Conservation (phyloP, 2,113 vertebrate species). For the Macquaria ambigua region DNA sequence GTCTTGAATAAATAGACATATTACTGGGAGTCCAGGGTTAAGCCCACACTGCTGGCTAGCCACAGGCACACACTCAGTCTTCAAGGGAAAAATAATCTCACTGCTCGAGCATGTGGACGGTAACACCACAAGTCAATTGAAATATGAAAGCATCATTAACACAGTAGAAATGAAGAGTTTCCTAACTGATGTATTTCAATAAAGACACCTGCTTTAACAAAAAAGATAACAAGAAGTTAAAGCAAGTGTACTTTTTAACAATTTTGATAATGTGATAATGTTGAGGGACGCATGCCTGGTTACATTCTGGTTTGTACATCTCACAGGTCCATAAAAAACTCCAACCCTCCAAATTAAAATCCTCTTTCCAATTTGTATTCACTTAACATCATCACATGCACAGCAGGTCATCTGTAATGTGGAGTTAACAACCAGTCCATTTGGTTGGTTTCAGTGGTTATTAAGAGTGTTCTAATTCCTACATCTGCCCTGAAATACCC, state of each 20-base stretch:
- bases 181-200: neutral
- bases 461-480: constrained; percentile 26
- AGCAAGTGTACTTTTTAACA: neutral
- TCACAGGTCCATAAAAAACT: neutral
- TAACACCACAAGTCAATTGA: neutral
- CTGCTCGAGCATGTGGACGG: constrained; percentile 17
- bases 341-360: neutral
- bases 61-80: constrained; percentile 50
- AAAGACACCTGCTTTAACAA: neutral
- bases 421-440: neutral
- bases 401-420: constrained; percentile 10
- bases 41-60: constrained; percentile 45
- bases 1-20: constrained; percentile 68
- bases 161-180: neutral
- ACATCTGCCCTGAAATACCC: constrained; percentile 21
- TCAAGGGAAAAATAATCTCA: constrained; percentile 32
- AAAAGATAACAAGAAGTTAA: neutral
- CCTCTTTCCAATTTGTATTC: neutral
- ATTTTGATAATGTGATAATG: neutral
- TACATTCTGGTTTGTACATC: neutral
- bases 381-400: neutral
- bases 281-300: neutral
- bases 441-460: constrained; percentile 13
- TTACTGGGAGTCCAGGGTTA: constrained; percentile 62
- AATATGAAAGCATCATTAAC: neutral